Percentiles rank a stretch among this genome's conserved stretches.
These are phyloP conservation scores for Lissonota sp. DNA, from an alignment of 2,888 invertebrate species.

Conservation along the genomic window DNA sequence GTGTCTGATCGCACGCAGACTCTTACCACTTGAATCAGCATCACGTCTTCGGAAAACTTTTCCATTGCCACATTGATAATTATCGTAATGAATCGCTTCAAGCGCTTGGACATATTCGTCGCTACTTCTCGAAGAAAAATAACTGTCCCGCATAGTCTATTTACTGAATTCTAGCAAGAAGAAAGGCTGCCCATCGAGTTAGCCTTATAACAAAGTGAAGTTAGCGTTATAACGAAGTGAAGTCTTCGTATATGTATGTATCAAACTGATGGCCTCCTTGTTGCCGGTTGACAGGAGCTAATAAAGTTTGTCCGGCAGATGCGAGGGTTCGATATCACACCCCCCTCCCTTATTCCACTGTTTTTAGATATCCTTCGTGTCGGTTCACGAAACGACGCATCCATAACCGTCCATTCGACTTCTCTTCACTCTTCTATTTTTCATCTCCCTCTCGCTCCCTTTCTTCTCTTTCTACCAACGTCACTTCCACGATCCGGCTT, in stretches of 20 bases:
- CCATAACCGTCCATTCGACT: slow-evolving; percentile 47
- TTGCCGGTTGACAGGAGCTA: slow-evolving; percentile 55
- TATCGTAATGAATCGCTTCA: no score
- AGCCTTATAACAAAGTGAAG: background rate
- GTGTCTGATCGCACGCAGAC: no score
- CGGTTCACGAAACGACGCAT: slow-evolving; percentile 38
- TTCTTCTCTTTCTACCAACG: background rate
- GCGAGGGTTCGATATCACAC: slow-evolving; percentile 1
- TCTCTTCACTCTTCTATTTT: slow-evolving; percentile 25
- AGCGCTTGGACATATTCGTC: no score
- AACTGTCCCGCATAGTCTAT: no score
- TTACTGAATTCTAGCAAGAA: no score
- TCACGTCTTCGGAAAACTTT: no score
- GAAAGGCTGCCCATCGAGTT: background rate
- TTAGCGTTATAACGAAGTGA: slow-evolving; percentile 45
- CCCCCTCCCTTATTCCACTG: background rate
- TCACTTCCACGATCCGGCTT: slow-evolving; percentile 8
- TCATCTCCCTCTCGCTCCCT: background rate
- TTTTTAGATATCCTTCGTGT: slow-evolving; percentile 20
- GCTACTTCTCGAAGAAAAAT: no score
- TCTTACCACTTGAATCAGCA: no score
- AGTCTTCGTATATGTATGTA: slow-evolving; percentile 36
- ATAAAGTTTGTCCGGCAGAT: slow-evolving; percentile 55
- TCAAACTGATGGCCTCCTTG: slow-evolving; percentile 44
- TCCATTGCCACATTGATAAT: no score